Base-by-base conservation (phyloP, 2,113 vertebrate genomes). In the Tylochromis polylepis region DNA sequence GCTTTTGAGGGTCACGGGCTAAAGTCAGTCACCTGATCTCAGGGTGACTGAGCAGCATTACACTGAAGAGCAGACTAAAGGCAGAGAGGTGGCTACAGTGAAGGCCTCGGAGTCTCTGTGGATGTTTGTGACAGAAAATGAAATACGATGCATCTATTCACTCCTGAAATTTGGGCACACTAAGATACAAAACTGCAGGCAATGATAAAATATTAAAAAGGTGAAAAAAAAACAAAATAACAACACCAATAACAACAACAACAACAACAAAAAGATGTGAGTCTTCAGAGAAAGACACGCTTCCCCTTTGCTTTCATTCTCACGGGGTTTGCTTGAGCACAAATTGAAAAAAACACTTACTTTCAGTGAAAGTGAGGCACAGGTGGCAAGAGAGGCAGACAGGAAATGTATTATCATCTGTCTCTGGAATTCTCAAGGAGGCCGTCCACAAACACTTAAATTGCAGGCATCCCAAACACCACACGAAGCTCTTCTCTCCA, bases 121-220 rank as follows among this genome's bases (percentile, higher is more conserved):
- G 46, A 34, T 53, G 46, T 77, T 49, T 77, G 27, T 77, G 72
- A 34, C 27, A 14, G 46, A 77, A 49, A 34, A 77, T 34, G 11
- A 77, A 77, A 77, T 9, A 20, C 5, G 18, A 29, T 77, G 4
- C 4, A 0, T 77, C 0, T 0, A 51, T 51, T 77, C 46, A 31
- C 72, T 34, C 72, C 18, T 34, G 46, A n/a, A 31, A 51, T 49
- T 75, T 75, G 70, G 24, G 15, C 43, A 20, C 0, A 72, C 2
- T 72, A 46, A 27, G 5, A 72, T 77, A 49, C 18, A 31, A 75
- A 53, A 77, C 27, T 77, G 16, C 43, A 51, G 43, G 70, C 24
- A 77, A 31, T 51, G 8, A 34, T 53, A 53, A 53, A 77, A 53
- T 53, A 77, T 53, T 34, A 34, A 53, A 0, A 29, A 51, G 43